Evolutionary conservation across 2,797 vertebrate genomes (phyloP), one percentile per base, ranked within the genome.

Genomic region (Heteromormyrus szaboi): DNA sequence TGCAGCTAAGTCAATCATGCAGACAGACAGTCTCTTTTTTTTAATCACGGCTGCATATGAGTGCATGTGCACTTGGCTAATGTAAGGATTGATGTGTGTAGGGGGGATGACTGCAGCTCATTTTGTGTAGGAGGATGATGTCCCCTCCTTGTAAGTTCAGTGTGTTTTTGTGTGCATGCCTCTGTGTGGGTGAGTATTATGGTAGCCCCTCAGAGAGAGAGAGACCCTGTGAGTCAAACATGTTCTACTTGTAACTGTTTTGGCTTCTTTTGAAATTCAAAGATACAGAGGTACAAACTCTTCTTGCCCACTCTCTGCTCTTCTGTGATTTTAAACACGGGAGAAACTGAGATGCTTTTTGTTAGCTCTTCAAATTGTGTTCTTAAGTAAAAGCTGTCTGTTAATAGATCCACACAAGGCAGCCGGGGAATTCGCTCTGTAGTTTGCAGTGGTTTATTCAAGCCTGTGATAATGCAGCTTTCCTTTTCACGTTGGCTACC

Each of bases 41-140:
- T 51, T 50, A 11, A 19, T 3, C 44, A 19, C 1, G 41, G 41
- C 54, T 88, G 87, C 17, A 22, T 76, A 62, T 51, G 44, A 3
- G 33, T 86, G 85, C n/a, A 33, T 87, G 53, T 33, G 41, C 25
- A 9, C 41, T 65, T 62, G 59, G 41, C 22, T 87, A 44, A 65
- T 48, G 85, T 41, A n/a, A 68, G 14, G 44, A 33, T 51, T 25
- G 53, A n/a, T 44, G 59, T 87, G 86, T 48, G 86, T 48, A 65
- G 86, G 56, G 54, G 81, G 56, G 2, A 14, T 46, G 56, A 25
- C 37, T 65, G 14, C 33, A 11, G 59, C 62, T 50, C 56, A 68
- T 50, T 44, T 68, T 87, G 59, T 68, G 86, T 68, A 87, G 59
- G 86, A 87, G 86, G 65, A 25, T 87, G 37, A 44, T 65, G 33